Evolutionary conservation across 2,888 invertebrate genomes (phyloP).

Genomic region (Metacarcinus magister): DNA sequence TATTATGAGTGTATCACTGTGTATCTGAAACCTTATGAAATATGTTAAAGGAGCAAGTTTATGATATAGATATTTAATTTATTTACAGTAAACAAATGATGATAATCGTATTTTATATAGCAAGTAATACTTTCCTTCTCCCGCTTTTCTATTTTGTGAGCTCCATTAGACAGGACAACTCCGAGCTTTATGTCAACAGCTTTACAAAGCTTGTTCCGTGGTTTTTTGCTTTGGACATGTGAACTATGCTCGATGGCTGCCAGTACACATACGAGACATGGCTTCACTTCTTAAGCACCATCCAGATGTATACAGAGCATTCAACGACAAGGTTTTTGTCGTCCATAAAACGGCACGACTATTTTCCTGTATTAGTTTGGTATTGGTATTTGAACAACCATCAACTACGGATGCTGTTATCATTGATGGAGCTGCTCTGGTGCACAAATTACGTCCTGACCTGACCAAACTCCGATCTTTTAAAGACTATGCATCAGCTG

Average conservation of each 20-base stretch:
- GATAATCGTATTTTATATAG: too few species aligned
- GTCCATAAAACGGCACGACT: not conserved
- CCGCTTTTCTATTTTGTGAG: constrained; percentile 5
- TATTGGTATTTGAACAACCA: constrained; percentile 40
- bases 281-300: constrained; percentile 22
- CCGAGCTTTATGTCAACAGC: not conserved
- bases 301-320: constrained; percentile 38
- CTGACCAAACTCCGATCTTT: constrained; percentile 61
- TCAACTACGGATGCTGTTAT: constrained; percentile 44
- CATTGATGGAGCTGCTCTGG: constrained; percentile 69
- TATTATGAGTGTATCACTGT: too few species aligned
- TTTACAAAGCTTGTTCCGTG: not conserved
- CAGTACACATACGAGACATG: not conserved
- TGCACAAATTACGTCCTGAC: constrained; percentile 62
- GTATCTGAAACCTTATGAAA: too few species aligned
- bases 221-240: not conserved
- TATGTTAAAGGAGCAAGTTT: too few species aligned
- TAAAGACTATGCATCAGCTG: constrained; percentile 54
- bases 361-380: constrained; percentile 4
- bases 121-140: not conserved
- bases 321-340: constrained; percentile 31
- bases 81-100: too few species aligned
- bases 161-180: constrained; percentile 26
- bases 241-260: constrained; percentile 30
- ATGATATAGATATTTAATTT: too few species aligned